phyloP scores from a whole-genome alignment of 2,113 vertebrate genomes.

The Entomyzon cyanotis region DNA sequence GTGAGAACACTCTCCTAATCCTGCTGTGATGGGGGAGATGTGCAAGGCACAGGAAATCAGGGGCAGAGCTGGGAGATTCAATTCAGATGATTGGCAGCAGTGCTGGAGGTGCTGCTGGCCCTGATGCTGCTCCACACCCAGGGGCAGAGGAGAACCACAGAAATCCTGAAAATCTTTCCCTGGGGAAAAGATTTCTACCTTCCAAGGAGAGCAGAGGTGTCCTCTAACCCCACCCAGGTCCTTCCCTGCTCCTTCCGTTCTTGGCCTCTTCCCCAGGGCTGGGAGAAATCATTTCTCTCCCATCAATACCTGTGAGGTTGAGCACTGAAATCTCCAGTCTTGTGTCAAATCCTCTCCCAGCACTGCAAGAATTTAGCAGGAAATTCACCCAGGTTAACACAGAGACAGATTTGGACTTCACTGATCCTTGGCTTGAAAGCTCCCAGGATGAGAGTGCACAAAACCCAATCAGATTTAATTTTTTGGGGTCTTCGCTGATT shows the following conservation, averaged over 20 bases:
- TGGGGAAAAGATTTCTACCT: neutral
- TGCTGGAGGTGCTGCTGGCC: neutral
- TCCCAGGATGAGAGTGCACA: neutral
- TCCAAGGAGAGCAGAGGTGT: neutral
- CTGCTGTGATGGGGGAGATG: neutral
- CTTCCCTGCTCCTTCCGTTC: neutral
- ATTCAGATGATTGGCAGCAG: slow-evolving; percentile 42
- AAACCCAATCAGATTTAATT: neutral
- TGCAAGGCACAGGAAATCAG: neutral
- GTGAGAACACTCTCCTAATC: neutral
- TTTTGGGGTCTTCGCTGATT: neutral
- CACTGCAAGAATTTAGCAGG: neutral
- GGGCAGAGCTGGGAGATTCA: slow-evolving; percentile 18
- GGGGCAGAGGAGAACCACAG: neutral
- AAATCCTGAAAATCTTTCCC: too few species aligned
- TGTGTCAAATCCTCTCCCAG: neutral
- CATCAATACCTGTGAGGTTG: neutral
- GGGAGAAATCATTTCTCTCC: neutral
- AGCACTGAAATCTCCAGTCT: neutral
- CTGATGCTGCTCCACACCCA: neutral
- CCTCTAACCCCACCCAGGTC: neutral
- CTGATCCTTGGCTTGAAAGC: neutral
- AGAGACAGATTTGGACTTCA: neutral
- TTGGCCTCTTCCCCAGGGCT: neutral
- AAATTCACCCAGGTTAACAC: neutral